phyloP scores from a whole-genome alignment of 2,113 vertebrate genomes.

The Carlito syrichta region DNA sequence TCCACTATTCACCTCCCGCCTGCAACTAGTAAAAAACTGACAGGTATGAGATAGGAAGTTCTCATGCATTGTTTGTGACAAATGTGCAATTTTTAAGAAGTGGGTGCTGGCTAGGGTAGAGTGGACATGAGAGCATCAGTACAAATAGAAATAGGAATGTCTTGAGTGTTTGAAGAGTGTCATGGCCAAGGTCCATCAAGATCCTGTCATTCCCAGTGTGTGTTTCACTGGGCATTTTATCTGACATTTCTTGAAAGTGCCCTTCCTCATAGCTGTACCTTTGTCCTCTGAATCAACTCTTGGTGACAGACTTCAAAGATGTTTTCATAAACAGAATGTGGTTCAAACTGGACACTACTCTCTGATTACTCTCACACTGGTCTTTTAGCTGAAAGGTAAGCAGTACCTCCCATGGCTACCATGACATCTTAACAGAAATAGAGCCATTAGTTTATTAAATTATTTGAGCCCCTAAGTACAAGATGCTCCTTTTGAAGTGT shows the following conservation, averaged over 20 bases:
- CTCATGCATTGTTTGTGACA: not conserved
- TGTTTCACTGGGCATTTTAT: not conserved
- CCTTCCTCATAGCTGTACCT: not conserved
- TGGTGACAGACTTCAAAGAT: not conserved
- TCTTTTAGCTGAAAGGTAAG: not conserved
- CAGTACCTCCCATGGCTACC: not conserved
- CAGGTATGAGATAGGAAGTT: not conserved
- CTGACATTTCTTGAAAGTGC: not conserved
- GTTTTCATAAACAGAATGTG: not conserved
- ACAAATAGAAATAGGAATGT: not conserved
- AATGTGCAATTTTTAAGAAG: not conserved
- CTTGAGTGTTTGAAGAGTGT: not conserved
- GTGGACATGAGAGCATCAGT: not conserved
- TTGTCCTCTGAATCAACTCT: not conserved
- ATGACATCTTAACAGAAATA: not conserved
- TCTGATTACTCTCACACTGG: not conserved
- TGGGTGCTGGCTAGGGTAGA: not conserved
- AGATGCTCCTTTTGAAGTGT: not conserved
- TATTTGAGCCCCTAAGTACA: not conserved
- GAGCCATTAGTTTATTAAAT: not conserved
- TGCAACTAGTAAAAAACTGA: not conserved
- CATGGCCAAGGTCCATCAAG: no score
- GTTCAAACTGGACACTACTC: not conserved
- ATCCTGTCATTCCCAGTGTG: not conserved
- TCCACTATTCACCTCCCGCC: not conserved